A percentile compares a stretch with the other conserved stretches of the same genome.
phyloP scores from a whole-genome alignment of 30 jellyfish, hydroid and myxozoan genomes.

The Cassiopea xamachana region DNA sequence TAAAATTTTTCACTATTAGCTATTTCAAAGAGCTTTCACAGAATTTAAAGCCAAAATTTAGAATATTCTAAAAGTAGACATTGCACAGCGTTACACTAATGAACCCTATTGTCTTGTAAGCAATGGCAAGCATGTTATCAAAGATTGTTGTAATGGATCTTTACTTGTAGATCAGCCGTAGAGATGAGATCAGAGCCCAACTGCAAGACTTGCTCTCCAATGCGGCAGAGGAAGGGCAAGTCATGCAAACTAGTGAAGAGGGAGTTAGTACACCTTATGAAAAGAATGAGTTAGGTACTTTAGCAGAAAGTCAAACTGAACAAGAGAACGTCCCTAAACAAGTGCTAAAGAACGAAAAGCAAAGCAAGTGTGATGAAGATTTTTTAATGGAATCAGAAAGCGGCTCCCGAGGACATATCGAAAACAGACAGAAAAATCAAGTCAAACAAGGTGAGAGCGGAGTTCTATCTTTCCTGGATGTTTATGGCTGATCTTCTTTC shows the following conservation, averaged over 20 bases:
- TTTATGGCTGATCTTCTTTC: not conserved
- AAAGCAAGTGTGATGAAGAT: not conserved
- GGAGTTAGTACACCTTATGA: constrained; percentile 14
- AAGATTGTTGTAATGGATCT: not conserved
- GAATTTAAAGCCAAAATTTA: too few relatives aligned
- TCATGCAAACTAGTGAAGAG: constrained; percentile 22
- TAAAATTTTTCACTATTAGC: too few relatives aligned
- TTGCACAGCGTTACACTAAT: too few relatives aligned
- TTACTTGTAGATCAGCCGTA: constrained; percentile 52
- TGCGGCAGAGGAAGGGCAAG: constrained; percentile 27
- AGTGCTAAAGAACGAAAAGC: not conserved
- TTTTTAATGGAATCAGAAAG: not conserved
- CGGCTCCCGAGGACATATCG: not conserved
- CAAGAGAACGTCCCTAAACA: not conserved
- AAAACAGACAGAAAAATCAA: not conserved
- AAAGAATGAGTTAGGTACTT: constrained; percentile 15
- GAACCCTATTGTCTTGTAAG: not conserved
- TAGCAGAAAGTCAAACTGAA: constrained; percentile 25
- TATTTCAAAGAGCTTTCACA: too few relatives aligned
- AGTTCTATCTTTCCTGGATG: too few relatives aligned
- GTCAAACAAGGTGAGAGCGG: not conserved
- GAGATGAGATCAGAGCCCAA: constrained; percentile 75
- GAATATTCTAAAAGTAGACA: too few relatives aligned
- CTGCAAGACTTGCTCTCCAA: constrained; percentile 65
- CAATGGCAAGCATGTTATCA: not conserved